phyloP scores from a whole-genome alignment of 2,888 invertebrate genomes.

The Ennomos fuscantarius region DNA sequence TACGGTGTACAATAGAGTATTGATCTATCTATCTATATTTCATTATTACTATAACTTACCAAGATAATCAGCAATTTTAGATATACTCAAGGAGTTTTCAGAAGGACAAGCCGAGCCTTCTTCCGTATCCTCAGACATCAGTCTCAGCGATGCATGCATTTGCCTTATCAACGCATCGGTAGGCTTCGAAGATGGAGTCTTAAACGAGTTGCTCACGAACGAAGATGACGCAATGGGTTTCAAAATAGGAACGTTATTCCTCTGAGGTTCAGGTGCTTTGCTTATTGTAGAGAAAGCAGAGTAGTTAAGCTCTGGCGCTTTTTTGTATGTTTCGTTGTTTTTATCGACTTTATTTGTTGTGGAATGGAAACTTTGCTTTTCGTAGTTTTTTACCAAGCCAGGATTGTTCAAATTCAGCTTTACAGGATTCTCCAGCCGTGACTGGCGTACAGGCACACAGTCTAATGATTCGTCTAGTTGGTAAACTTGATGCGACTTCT shows the following conservation, averaged over 20 bases:
- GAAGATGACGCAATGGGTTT: slow-evolving; percentile 39
- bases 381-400: slow-evolving; percentile 32
- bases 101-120: slow-evolving; percentile 25
- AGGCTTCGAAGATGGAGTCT: slow-evolving; percentile 43
- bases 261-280: slow-evolving; percentile 10
- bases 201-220: slow-evolving; percentile 37
- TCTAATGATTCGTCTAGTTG: slow-evolving; percentile 68
- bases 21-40: no score
- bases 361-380: slow-evolving; percentile 35
- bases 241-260: slow-evolving; percentile 27
- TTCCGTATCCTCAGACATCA: slow-evolving; percentile 58
- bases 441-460: slow-evolving; percentile 70
- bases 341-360: slow-evolving; percentile 6
- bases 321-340: slow-evolving; percentile 23
- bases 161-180: slow-evolving; percentile 62
- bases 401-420: slow-evolving; percentile 43
- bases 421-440: slow-evolving; percentile 48
- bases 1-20: no score
- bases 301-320: slow-evolving; percentile 10
- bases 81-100: slow-evolving; percentile 73
- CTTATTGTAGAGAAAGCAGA: slow-evolving; percentile 8
- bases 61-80: slow-evolving; percentile 74
- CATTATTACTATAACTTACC: slow-evolving; percentile 66
- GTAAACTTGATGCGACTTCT: slow-evolving; percentile 27
- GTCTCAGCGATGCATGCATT: slow-evolving; percentile 55